Evolutionary conservation across 1,140 invertebrate species (phyloP).

Genomic region (Vanessa tameamea): DNA sequence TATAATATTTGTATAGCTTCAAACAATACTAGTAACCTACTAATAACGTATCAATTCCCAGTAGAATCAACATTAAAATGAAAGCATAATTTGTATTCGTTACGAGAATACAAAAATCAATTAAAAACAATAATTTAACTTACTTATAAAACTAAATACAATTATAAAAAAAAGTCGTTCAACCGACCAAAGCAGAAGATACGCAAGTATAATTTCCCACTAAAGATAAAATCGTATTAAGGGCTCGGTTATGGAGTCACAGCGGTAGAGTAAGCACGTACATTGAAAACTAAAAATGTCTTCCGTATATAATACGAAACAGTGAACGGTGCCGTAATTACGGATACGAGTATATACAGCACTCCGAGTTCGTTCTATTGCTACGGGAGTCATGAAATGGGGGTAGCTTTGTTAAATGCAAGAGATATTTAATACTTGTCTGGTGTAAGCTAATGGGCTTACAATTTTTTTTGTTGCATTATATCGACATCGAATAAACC

Average conservation of each 20-base stretch:
- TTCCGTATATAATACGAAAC: background rate
- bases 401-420: background rate
- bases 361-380: conserved; percentile 5
- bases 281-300: conserved; percentile 2
- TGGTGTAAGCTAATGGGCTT: background rate
- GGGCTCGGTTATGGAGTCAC: background rate
- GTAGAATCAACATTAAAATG: too few species aligned
- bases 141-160: too few species aligned
- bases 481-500: background rate
- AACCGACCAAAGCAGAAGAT: background rate
- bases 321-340: conserved; percentile 14
- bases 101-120: too few species aligned
- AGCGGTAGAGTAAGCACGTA: background rate
- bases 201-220: background rate
- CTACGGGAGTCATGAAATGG: conserved; percentile 2
- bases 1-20: too few species aligned
- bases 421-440: conserved; percentile 1
- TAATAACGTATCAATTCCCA: too few species aligned
- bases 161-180: too few species aligned
- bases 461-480: background rate
- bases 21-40: too few species aligned
- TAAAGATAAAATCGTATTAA: conserved; percentile 1
- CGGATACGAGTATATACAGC: background rate
- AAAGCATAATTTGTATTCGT: too few species aligned
- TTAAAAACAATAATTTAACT: too few species aligned